Evolutionary conservation across 1,140 invertebrate species (phyloP).

Genomic region (Pseudomyrmex concolor): DNA sequence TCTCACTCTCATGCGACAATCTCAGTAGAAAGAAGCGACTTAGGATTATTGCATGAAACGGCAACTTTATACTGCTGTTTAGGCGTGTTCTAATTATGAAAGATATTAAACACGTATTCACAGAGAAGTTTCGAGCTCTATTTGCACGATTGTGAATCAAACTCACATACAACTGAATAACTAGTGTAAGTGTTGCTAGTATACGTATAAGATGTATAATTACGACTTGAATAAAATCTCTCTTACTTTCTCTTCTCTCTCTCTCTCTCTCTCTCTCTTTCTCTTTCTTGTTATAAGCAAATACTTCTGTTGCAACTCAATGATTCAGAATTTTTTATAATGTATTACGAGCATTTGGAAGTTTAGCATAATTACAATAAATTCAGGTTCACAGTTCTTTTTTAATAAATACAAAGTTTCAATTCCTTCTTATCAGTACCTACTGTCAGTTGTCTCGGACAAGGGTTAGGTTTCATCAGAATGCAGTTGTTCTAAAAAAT

Average conservation of each 20-base stretch:
- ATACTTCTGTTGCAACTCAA: background rate
- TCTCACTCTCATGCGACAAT: background rate
- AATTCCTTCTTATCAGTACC: slow-evolving; percentile 37
- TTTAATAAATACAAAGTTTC: slow-evolving; percentile 1
- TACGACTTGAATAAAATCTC: slow-evolving; percentile 10
- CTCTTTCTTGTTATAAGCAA: too few species aligned
- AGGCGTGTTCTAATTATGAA: background rate
- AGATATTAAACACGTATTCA: slow-evolving; percentile 6
- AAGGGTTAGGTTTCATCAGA: slow-evolving; percentile 9
- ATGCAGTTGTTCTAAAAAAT: slow-evolving; percentile 11
- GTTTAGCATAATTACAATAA: background rate
- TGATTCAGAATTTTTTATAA: background rate
- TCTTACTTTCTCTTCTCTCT: too few species aligned
- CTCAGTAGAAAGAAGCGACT: background rate
- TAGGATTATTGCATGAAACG: slow-evolving; percentile 2
- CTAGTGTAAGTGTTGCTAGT: too few species aligned
- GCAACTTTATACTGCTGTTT: slow-evolving; percentile 23
- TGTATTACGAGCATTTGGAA: background rate
- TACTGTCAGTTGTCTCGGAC: background rate
- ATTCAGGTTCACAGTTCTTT: background rate
- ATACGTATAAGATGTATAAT: slow-evolving; percentile 1
- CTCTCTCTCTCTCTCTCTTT: too few species aligned
- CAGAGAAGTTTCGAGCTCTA: background rate
- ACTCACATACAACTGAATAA: slow-evolving; percentile 43
- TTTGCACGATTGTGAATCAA: slow-evolving; percentile 3